Evolutionary conservation across 2,797 vertebrate genomes (phyloP).

Genomic region (Chrosomus eos): DNA sequence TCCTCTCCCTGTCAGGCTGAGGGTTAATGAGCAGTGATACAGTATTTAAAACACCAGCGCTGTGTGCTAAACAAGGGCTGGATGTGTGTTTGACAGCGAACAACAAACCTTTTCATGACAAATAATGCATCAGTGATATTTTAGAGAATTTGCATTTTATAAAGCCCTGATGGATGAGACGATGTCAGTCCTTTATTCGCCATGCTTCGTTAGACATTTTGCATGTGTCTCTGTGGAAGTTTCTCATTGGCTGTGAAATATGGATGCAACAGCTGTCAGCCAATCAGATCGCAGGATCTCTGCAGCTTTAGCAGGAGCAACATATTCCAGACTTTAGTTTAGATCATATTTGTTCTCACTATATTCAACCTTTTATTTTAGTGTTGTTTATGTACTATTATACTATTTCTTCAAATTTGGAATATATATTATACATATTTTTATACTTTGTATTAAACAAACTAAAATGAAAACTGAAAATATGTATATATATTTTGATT

Average conservation of each 20-base stretch:
- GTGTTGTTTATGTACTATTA: not conserved
- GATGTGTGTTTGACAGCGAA: not conserved
- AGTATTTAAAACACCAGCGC: not conserved
- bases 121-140: not conserved
- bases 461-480: no score
- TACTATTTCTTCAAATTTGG: not conserved
- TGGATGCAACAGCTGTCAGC: not conserved
- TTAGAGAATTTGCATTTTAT: not conserved
- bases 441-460: no score
- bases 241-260: not conserved
- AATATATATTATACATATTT: not conserved
- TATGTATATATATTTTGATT: no score
- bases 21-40: constrained; percentile 15
- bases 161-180: not conserved
- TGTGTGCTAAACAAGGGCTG: not conserved
- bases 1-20: constrained; percentile 25
- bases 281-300: constrained; percentile 9
- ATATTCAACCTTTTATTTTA: not conserved
- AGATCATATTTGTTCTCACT: not conserved
- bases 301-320: not conserved
- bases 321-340: not conserved
- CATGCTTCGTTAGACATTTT: not conserved
- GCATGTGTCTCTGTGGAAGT: not conserved
- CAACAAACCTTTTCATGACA: not conserved
- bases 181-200: not conserved